Percentiles rank a stretch among this genome's conserved stretches.
Evolutionary conservation across 2,113 vertebrate genomes (phyloP).

Genomic region (Xiphorhynchus elegans): DNA sequence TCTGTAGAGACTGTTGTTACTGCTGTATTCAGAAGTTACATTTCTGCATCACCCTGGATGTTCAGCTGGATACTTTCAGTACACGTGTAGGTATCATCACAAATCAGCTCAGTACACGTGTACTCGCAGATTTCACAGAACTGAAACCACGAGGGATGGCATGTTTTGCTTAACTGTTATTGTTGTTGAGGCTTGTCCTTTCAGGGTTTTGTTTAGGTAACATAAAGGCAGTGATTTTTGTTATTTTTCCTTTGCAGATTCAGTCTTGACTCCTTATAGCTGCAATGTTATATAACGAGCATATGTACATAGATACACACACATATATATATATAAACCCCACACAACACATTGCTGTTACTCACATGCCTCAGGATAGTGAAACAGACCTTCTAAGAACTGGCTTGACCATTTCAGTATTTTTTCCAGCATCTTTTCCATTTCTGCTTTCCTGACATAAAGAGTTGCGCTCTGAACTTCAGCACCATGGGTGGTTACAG

Average conservation of each 20-base stretch:
- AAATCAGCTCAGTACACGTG: rapidly evolving
- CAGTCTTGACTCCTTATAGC: background rate
- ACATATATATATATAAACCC: background rate
- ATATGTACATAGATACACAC: background rate
- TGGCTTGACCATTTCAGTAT: background rate
- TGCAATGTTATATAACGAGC: background rate
- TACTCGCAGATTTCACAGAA: background rate
- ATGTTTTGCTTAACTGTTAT: background rate
- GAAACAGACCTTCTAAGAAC: background rate
- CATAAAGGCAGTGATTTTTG: background rate
- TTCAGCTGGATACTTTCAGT: background rate
- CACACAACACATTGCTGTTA: background rate
- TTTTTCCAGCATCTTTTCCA: background rate
- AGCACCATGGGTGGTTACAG: background rate
- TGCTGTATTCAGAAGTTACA: background rate
- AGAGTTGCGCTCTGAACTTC: background rate
- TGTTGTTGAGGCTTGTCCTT: background rate
- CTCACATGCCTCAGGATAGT: background rate
- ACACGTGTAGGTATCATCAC: background rate
- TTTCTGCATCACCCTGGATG: background rate
- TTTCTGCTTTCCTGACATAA: background rate
- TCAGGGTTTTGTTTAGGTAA: background rate
- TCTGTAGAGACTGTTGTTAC: background rate
- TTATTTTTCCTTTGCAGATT: background rate
- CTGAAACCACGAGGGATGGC: background rate